Conservation (phyloP, 2,888 invertebrate genomes). For the Ectemnius continuus region DNA sequence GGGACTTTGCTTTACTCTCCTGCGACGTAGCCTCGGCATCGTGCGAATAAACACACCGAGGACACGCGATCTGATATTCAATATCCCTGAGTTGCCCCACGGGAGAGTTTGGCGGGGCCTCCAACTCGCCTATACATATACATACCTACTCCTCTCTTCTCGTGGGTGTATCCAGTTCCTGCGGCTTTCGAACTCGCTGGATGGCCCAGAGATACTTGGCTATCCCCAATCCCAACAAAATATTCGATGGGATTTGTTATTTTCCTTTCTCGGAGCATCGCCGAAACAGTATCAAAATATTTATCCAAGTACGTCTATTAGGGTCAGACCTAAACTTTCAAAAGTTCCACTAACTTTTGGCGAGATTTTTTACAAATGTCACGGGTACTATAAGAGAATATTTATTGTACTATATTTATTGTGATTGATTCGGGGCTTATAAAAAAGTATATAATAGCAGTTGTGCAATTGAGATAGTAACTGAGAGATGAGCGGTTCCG, state of each 20-base stretch:
- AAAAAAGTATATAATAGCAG: too few species aligned
- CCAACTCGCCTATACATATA: conserved; percentile 42
- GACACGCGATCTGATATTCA: conserved; percentile 64
- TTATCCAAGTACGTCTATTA: too few species aligned
- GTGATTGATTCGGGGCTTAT: too few species aligned
- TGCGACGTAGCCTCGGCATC: conserved; percentile 36
- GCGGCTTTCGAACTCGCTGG: conserved; percentile 44
- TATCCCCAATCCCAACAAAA: conserved; percentile 14
- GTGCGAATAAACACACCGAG: conserved; percentile 58
- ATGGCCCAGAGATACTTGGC: conserved; percentile 48
- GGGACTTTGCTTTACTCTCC: conserved; percentile 52
- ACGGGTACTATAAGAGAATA: too few species aligned
- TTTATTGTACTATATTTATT: too few species aligned
- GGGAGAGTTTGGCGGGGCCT: conserved; percentile 54
- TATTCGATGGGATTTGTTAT: conserved; percentile 16
- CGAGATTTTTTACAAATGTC: too few species aligned
- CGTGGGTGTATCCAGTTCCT: conserved; percentile 53
- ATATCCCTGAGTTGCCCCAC: conserved; percentile 57
- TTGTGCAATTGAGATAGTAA: too few species aligned
- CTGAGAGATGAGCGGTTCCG: not conserved
- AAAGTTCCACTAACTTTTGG: too few species aligned
- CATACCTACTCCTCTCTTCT: too few species aligned
- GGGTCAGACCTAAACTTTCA: too few species aligned
- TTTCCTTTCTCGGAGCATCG: not conserved
- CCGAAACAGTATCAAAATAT: not conserved